Evolutionary conservation across 1,140 invertebrate species (phyloP).

Genomic region (Philotrypesis tridentata): DNA sequence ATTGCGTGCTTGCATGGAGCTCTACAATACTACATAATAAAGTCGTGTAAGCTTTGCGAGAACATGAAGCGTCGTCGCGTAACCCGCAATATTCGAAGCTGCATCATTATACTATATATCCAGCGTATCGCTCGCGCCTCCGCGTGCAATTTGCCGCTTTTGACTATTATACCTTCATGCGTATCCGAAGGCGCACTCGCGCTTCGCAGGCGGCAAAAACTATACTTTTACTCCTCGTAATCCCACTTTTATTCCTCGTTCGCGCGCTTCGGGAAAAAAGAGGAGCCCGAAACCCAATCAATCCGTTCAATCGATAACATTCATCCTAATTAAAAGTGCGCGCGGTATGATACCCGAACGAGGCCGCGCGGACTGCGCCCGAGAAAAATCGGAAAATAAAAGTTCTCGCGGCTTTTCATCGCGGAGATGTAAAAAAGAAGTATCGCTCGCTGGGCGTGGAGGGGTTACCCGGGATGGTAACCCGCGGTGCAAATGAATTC

Average conservation of each 20-base stretch:
- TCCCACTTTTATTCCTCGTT: background rate
- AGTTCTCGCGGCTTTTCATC: background rate
- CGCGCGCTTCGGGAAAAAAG: background rate
- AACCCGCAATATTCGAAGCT: background rate
- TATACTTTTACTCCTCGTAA: background rate
- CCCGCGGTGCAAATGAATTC: conserved; percentile 29
- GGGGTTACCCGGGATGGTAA: background rate
- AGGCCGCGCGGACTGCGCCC: background rate
- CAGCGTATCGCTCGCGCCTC: background rate
- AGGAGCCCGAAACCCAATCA: background rate
- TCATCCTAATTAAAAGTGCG: conserved; percentile 11
- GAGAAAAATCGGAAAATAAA: background rate
- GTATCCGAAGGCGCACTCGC: background rate
- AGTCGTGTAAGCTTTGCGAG: background rate
- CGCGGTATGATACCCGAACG: background rate
- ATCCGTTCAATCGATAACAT: background rate
- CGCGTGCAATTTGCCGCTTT: background rate
- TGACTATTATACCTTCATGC: background rate
- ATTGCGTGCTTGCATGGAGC: background rate
- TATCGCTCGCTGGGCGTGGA: background rate
- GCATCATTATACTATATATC: background rate
- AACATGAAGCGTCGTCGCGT: background rate
- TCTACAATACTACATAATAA: background rate
- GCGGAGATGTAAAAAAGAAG: background rate
- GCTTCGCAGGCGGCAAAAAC: background rate